Evolutionary conservation across 2,113 vertebrate species (phyloP).

Genomic region (Ranitomeya imitator): DNA sequence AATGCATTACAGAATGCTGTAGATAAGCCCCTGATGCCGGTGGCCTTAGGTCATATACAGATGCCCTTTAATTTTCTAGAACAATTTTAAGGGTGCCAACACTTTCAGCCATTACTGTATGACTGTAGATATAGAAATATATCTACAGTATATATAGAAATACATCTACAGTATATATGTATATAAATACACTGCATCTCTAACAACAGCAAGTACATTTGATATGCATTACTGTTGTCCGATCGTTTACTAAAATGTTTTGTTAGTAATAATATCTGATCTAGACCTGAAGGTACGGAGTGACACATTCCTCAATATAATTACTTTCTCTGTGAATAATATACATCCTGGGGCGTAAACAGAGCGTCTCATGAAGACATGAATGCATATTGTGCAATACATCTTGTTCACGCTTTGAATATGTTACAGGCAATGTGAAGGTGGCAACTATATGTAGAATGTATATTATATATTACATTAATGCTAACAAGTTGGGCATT

Average conservation of each 20-base stretch:
- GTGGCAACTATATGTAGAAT: neutral
- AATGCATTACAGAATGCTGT: no score
- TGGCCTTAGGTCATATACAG: no score
- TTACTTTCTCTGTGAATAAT: neutral
- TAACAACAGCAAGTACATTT: neutral
- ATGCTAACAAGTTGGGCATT: neutral
- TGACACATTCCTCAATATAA: neutral
- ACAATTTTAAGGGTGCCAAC: no score
- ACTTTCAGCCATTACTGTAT: no score
- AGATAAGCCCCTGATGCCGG: no score
- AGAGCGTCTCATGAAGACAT: neutral
- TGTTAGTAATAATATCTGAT: slow-evolving; percentile 7
- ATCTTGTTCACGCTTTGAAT: neutral
- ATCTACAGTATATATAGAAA: no score
- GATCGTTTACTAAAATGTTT: neutral
- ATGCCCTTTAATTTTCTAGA: no score
- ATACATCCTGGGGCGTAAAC: neutral
- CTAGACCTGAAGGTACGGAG: neutral
- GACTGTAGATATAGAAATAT: no score
- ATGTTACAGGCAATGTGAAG: neutral
- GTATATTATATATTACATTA: neutral
- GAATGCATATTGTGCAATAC: neutral
- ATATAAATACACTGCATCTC: neutral
- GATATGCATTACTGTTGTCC: no score
- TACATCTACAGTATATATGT: no score